Evolutionary conservation across 2,888 invertebrate genomes (phyloP), one percentile per base, ranked within the genome.

Genomic region (Chirona hameri): DNA sequence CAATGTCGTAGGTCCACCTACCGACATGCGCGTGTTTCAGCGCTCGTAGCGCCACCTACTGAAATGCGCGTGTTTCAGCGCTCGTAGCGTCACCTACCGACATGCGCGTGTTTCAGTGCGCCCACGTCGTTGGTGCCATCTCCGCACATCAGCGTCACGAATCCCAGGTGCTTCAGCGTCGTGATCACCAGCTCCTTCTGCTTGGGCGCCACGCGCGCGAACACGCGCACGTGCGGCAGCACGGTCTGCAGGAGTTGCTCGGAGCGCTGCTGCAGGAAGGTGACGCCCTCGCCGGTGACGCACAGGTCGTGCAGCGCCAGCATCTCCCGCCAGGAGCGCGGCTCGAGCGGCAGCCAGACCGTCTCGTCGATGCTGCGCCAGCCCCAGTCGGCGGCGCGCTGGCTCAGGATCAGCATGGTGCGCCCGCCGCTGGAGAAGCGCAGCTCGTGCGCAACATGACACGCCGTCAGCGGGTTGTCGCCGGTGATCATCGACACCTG

Each of bases 91-190:
- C n/a, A n/a, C n/a, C n/a, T n/a, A n/a, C n/a, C n/a, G n/a, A n/a
- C n/a, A n/a, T n/a, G n/a, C n/a, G n/a, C n/a, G n/a, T n/a, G n/a
- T n/a, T n/a, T n/a, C n/a, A n/a, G n/a, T n/a, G 98, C 98, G 29
- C 99, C 99, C 21, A 99, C 99, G 89, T 99, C 99, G 88, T 99
- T 99, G 1, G 99, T 99, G 82, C 99, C 99, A 89, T 99, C 99
- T 2, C 99, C 99, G 87, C 99, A 99, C 99, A 99, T 99, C 3
- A 99, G 90, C 0, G 98, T 97, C 7, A 92, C 92, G 87, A 92
- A 96, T 9, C 99, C 99, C 21, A 95, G 89, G 55, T 92, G 91
- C 88, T 97, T 98, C 82, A 99, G 89, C 9, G 94, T 93, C 15
- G 96, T 94, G 79, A 99, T 93, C 3, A 99, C 94, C 87, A 93